phyloP scores from a whole-genome alignment of 2,888 invertebrate species.

The Dasysyrphus tricinctus region DNA sequence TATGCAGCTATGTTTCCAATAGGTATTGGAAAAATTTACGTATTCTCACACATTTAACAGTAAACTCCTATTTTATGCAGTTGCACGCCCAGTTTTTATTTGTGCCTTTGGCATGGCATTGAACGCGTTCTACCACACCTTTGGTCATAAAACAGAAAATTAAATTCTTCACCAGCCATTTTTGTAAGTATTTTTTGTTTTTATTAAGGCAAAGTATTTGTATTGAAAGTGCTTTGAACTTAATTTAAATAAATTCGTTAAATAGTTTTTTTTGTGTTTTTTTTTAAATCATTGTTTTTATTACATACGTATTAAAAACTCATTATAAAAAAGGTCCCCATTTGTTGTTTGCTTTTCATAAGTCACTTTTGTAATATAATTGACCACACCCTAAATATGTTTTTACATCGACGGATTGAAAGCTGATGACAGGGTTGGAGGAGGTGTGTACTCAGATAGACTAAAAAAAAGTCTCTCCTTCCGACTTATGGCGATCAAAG shows the following conservation, averaged over 20 bases:
- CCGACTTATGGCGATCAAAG: too few species aligned
- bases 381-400: too few species aligned
- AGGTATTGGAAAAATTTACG: conserved; percentile 33
- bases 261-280: too few species aligned
- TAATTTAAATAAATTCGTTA: not conserved
- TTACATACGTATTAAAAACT: too few species aligned
- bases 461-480: too few species aligned
- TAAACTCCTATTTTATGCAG: conserved; percentile 55
- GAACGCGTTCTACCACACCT: conserved; percentile 60
- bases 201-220: not conserved
- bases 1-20: not conserved
- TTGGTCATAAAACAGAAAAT: conserved; percentile 63
- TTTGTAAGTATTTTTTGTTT: conserved; percentile 37
- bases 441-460: too few species aligned
- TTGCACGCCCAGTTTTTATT: conserved; percentile 60
- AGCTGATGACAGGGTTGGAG: too few species aligned
- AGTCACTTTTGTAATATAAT: too few species aligned
- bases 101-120: conserved; percentile 38
- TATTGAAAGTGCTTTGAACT: not conserved
- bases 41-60: conserved; percentile 28
- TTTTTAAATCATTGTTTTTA: too few species aligned
- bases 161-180: conserved; percentile 65
- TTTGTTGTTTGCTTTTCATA: too few species aligned
- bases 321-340: too few species aligned
- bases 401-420: too few species aligned